Evolutionary conservation across 2,888 invertebrate species (phyloP).

Genomic region (Cerceris rybyensis): DNA sequence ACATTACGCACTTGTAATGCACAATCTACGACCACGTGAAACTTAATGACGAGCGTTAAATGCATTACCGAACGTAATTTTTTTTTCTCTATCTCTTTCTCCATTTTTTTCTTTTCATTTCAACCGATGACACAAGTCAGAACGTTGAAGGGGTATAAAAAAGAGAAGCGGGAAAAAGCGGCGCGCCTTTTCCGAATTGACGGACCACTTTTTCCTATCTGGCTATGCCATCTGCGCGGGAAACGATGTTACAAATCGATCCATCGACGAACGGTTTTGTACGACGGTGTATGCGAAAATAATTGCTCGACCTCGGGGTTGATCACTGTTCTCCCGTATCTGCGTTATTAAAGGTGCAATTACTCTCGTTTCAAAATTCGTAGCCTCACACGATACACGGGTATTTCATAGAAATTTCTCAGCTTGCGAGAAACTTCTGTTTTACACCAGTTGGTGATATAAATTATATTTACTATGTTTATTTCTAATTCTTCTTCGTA

Average conservation of each 20-base stretch:
- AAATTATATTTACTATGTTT: too few species aligned
- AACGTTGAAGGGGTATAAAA: too few species aligned
- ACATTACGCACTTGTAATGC: neutral
- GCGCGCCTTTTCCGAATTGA: slow-evolving; percentile 35
- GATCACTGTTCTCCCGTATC: slow-evolving; percentile 20
- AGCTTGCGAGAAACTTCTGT: too few species aligned
- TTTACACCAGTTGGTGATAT: too few species aligned
- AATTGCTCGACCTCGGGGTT: slow-evolving; percentile 47
- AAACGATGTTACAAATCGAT: slow-evolving; percentile 62
- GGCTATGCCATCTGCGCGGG: slow-evolving; percentile 47
- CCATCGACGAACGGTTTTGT: slow-evolving; percentile 36
- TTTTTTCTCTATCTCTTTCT: too few species aligned
- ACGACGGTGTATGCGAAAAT: slow-evolving; percentile 46
- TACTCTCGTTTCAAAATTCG: slow-evolving; percentile 1
- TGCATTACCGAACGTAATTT: too few species aligned
- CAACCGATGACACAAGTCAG: too few species aligned
- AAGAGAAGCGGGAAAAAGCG: slow-evolving; percentile 6
- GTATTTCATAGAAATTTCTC: too few species aligned
- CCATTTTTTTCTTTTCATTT: too few species aligned
- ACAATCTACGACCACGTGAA: too few species aligned
- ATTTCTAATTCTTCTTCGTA: too few species aligned
- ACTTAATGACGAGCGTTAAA: too few species aligned
- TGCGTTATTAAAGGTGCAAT: neutral
- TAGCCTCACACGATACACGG: neutral
- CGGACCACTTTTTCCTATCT: slow-evolving; percentile 30